These are phyloP conservation scores for Procambarus virginalis DNA, from an alignment of 1,140 invertebrate species.

Conservation along the genomic window DNA sequence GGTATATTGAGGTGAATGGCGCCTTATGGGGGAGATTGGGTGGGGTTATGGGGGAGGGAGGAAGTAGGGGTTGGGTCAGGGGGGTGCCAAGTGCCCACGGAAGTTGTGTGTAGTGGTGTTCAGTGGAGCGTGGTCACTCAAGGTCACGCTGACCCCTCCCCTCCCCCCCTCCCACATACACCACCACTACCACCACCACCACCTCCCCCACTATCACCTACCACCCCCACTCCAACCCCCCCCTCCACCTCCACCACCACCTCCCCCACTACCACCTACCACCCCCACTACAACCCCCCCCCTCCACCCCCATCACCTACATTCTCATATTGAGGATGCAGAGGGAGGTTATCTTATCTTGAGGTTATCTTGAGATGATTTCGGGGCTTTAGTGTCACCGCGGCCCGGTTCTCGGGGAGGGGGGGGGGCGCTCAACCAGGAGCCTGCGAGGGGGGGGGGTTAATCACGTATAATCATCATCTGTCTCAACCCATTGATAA, in stretches of 20 bases:
- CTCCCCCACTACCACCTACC: background rate
- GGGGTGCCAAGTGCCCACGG: background rate
- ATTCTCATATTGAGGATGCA: too few species aligned
- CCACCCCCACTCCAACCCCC: background rate
- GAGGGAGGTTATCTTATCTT: too few species aligned
- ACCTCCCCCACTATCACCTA: background rate
- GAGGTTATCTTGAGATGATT: too few species aligned
- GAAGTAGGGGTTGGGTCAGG: too few species aligned
- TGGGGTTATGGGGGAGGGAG: background rate
- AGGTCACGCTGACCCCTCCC: background rate
- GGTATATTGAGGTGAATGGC: too few species aligned
- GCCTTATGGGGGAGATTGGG: background rate
- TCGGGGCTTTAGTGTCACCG: too few species aligned
- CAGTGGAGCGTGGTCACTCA: background rate
- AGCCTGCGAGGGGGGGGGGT: too few species aligned
- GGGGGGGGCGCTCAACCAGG: too few species aligned
- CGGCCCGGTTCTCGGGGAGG: too few species aligned
- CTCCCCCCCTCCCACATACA: background rate
- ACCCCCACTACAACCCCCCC: background rate
- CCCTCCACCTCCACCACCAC: background rate
- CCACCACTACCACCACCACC: background rate
- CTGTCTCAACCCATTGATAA: too few species aligned
- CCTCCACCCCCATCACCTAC: background rate
- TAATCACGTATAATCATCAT: too few species aligned
- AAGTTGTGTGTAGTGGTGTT: slow-evolving; percentile 5